Evolutionary conservation across 1,140 invertebrate species (phyloP), one percentile per base, ranked within the genome.

Genomic region (Bombus pascuorum): DNA sequence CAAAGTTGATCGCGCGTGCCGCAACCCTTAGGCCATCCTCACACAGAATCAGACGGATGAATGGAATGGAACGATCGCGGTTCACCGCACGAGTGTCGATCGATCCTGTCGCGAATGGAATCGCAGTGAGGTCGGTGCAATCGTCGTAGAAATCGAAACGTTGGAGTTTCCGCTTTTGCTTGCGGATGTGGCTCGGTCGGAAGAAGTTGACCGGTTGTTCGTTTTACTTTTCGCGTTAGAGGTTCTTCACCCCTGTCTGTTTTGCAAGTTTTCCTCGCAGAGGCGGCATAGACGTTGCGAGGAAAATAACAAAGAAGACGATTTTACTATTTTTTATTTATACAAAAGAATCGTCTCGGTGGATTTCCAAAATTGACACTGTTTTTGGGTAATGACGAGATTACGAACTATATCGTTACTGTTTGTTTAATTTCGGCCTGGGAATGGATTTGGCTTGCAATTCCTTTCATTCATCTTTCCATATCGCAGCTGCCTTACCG

Each of bases 1-100:
- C 66, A 47, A 37, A 62, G 37, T 70, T 47, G 82, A 79, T 84
- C 66, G 82, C 66, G 66, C 75, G 75, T 84, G 53, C 47, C 34
- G 39, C 32, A 10, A 70, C 53, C 53, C 47, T 84, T 44, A 72
- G 39, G 82, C 37, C n/a, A 39, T 39, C 28, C 44, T 72, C 82
- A 62, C 82, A 72, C 66, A 6, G 5, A 28, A 15, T 22, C 73
- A n/a, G 1, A 5, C n/a, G 73, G 9, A 6, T 42, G 44, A 72
- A 39, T 81, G 34, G 53, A 65, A 39, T 62, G 42, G 42, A 42
- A 59, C n/a, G 47, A 81, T 72, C 53, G 12, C 18, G n/a, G 59
- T 44, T 15, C 18, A 59, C 53, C 34, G 34, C 71, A 42, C 28
- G 5, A 6, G 28, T 32, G 71, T 12, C 37, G n/a, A 44, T 32